Evolutionary conservation across 1,140 invertebrate genomes (phyloP).

Genomic region (Leptinotarsa texana): DNA sequence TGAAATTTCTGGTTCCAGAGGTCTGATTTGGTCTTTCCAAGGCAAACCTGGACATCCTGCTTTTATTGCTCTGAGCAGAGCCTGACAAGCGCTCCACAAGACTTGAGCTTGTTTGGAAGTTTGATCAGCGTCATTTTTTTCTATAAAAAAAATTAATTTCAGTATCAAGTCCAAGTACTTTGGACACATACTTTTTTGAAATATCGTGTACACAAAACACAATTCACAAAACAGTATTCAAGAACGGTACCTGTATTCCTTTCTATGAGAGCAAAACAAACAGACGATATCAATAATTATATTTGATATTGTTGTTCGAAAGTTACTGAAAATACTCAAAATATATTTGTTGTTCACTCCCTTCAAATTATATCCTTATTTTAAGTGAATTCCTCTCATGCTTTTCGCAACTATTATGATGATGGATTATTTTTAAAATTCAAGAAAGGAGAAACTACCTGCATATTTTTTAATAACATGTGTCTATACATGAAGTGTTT

Average conservation of each 20-base stretch:
- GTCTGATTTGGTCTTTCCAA: conserved; percentile 66
- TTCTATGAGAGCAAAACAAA: conserved; percentile 6
- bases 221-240: background rate
- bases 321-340: no score
- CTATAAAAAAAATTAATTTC: conserved; percentile 8
- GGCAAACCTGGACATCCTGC: conserved; percentile 58
- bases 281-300: background rate
- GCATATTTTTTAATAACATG: no score
- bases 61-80: conserved; percentile 77
- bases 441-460: no score
- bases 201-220: background rate
- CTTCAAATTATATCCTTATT: no score
- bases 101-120: conserved; percentile 80
- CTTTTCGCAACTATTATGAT: no score
- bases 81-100: conserved; percentile 90
- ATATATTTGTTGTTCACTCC: no score
- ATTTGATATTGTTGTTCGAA: no score
- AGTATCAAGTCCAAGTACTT: background rate
- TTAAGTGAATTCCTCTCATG: no score
- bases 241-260: background rate
- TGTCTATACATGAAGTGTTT: no score
- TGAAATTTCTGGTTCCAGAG: conserved; percentile 75
- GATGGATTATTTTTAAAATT: no score
- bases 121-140: conserved; percentile 65
- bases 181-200: background rate